Base-by-base conservation (phyloP, 2,113 vertebrate genomes). In the Phyllopteryx taeniolatus region DNA sequence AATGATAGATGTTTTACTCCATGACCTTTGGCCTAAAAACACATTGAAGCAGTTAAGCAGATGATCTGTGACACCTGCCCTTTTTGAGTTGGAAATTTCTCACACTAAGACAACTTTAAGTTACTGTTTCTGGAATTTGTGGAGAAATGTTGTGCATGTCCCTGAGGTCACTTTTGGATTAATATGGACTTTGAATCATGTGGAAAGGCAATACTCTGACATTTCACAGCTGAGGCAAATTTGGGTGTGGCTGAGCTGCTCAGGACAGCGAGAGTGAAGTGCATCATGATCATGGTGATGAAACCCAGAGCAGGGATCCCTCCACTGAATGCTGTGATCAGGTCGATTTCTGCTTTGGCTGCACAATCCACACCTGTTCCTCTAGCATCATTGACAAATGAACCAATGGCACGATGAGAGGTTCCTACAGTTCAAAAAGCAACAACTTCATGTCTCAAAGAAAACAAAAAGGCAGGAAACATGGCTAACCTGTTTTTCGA, bases 341-440 rank as follows among this genome's bases (percentile, higher is more conserved):
- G 78, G 79, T 77, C 20, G 8, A 60, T 51, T 62, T 78, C 61
- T 80, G 67, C 71, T 79, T 66, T 74, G 59, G 54, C 53, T 53
- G 73, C 43, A 54, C 76, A 57, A 70, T 22, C 73, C 56, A 33
- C 54, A 17, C 67, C 67, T 59, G 57, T 68, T 5, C 17, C 59
- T 77, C 6, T 62, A 63, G 66, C 46, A 13, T 54, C 20, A 10
- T 54, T 5, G 31, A 65, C 46, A 47, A 51, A 72, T 70, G 39
- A 35, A 77, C 67, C 61, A 19, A 51, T 22, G 27, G 35, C 15
- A 11, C 82, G 77, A 84, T 71, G 75, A 70, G 63, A 84, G 59
- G 19, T 33, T 10, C 33, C 8, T 66, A 54, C 47, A 57, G 53
- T 68, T 72, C 7, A 54, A 60, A 70, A 66, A 27, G 68, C 67